Base-by-base conservation (phyloP, 2,113 vertebrate species). In the Scartelaos histophorus region DNA sequence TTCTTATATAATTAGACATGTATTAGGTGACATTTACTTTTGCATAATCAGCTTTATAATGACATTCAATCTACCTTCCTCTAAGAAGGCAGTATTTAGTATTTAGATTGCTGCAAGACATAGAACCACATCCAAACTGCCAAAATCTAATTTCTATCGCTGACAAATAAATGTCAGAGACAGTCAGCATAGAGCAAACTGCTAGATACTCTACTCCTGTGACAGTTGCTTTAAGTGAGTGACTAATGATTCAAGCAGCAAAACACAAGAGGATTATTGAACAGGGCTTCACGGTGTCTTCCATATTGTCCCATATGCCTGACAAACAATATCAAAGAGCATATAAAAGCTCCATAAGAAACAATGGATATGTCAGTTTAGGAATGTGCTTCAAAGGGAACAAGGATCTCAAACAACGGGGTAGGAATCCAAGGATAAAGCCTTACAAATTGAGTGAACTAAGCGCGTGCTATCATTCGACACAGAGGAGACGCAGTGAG, bases 221-320 rank as follows among this genome's bases (percentile, higher is more conserved):
- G 86, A 89, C 80, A 81, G 81, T 86, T 87, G 71, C 70, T 78
- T 67, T 78, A 85, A 87, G 72, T 51, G 16, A 15, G 54, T 57
- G 21, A 58, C 56, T 67, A 72, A 75, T 80, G 79, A 87, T 82
- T 85, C 70, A 87, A 85, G 73, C 58, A 57, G 24, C 56, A 85
- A 81, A 73, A 73, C 84, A 69, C 70, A 16, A 46, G 66, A 71
- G 83, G 78, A 81, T 78, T 84, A 87, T 73, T 68, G 70, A 91
- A 73, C 76, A 64, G 67, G 10, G 15, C 69, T 43, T 38, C 62
- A 73, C 71, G 86, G 70, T 46, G 53, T 73, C 76, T 80, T 38
- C 70, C 71, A 67, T 82, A 60, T 71, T 82, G 80, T 82, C 38
- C 13, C 73, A 80, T 76, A 66, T 15, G n/a, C 66, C 57, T 82